Evolutionary conservation across 2,113 vertebrate species (phyloP).

Genomic region (Elephantulus edwardii): DNA sequence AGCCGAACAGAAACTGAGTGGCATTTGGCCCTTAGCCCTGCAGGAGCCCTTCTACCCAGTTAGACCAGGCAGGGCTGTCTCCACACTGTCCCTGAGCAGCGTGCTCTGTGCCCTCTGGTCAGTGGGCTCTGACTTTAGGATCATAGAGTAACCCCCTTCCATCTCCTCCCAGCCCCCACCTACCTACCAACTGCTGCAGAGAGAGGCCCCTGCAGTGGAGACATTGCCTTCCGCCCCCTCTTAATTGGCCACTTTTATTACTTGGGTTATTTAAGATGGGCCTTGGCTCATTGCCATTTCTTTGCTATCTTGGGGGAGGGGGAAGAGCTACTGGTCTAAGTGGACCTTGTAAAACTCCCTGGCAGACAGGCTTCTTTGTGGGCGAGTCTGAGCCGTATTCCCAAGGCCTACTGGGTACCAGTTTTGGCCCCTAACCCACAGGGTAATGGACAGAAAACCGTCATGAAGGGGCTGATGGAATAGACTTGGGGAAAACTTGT

Average conservation of each 20-base stretch:
- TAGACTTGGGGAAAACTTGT: not conserved
- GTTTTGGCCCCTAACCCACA: not conserved
- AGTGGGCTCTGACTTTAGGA: not conserved
- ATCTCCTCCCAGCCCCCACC: no score
- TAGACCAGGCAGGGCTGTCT: not conserved
- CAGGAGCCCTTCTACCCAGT: not conserved
- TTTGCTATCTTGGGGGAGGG: conserved; percentile 12
- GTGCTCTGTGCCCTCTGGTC: not conserved
- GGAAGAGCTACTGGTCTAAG: conserved; percentile 15
- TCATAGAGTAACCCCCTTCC: not conserved
- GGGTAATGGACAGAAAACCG: not conserved
- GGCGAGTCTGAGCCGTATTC: not conserved
- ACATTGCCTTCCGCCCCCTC: conserved; percentile 31
- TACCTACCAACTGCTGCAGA: not conserved
- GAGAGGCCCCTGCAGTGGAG: not conserved
- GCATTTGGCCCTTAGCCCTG: not conserved
- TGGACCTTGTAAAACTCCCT: conserved; percentile 51
- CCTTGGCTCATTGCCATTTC: conserved; percentile 53
- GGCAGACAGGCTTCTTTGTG: conserved; percentile 9
- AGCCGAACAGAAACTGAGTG: accelerated
- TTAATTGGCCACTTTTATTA: conserved; percentile 67
- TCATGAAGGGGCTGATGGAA: not conserved
- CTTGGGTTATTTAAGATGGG: conserved; percentile 68
- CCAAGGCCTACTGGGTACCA: not conserved
- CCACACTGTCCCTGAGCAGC: not conserved